Base-by-base conservation (phyloP, 2,113 vertebrate species). In the Platysternon megacephalum region DNA sequence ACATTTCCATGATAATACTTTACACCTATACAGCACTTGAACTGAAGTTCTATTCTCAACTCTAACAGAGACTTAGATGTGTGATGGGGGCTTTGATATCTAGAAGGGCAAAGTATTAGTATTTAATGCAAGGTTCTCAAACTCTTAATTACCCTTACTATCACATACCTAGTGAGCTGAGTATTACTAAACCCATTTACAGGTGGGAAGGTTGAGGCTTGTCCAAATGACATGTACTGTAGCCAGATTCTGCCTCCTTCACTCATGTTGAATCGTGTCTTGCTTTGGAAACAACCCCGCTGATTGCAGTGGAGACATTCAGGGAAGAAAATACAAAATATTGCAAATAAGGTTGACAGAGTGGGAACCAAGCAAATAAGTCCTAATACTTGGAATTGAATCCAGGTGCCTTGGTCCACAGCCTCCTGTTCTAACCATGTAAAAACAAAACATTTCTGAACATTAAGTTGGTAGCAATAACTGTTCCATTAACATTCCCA, bases 401-500 rank as follows among this genome's bases (percentile, higher is more conserved):
- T 29, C 13, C 68, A 35, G 49, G 26, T 46, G 74, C 12, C 26
- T 6, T 78, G 24, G 42, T 65, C 83, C 4, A 2, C 39, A 11
- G 12, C 79, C n/a, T 68, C 39, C 42, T 42, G 24, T 16, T 56
- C 13, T 55, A 56, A 82, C n/a, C 39, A 82, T 42, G 80, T 56
- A 82, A 82, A 42, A 55, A 28, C 21, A 44, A 82, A 82, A 32
- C 12, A 56, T 42, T 42, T 42, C 52, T 55, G 52, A 35, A 32
- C 81, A 74, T 74, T 78, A 21, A 72, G 24, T 17, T 0, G 29
- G 79, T 42, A 88, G 29, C 48, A 79, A 22, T 9, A 95, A 89
- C 11, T 84, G n/a, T 5, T 83, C 5, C 4, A 49, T 52, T 1
- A 0, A 44, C 3, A n/a, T 51, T 42, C 88, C 76, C 14, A 0